These are phyloP conservation scores for Cerastoderma edule DNA, from an alignment of 2,888 invertebrate genomes.

Conservation along the genomic window DNA sequence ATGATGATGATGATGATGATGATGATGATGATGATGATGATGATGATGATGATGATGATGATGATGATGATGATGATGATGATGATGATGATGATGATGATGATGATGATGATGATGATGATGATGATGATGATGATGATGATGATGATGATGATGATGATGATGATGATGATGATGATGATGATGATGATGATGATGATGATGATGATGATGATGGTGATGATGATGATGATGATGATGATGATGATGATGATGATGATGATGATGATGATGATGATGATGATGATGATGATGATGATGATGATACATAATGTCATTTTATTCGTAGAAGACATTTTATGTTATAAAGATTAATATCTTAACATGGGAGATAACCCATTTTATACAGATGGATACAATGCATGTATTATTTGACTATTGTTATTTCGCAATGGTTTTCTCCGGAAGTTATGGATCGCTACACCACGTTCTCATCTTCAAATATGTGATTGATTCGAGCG, in stretches of 20 bases:
- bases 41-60: slow-evolving; percentile 30
- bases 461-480: no score
- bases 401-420: no score
- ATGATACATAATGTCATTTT: no score
- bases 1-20: slow-evolving; percentile 35
- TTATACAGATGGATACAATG: no score
- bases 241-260: slow-evolving; percentile 15
- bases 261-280: slow-evolving; percentile 35
- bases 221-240: slow-evolving; percentile 6
- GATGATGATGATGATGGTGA: slow-evolving; percentile 5
- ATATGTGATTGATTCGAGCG: no score
- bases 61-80: slow-evolving; percentile 43
- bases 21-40: slow-evolving; percentile 40
- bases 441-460: no score
- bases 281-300: slow-evolving; percentile 36
- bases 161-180: slow-evolving; percentile 6
- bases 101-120: slow-evolving; percentile 27
- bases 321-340: no score
- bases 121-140: slow-evolving; percentile 9
- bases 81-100: slow-evolving; percentile 40
- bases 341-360: background rate
- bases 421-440: no score
- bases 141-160: slow-evolving; percentile 13
- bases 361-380: no score
- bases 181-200: slow-evolving; percentile 5